These are phyloP conservation scores for Rhadinocentrus ornatus DNA, from an alignment of 2,797 vertebrate species.

Conservation along the genomic window DNA sequence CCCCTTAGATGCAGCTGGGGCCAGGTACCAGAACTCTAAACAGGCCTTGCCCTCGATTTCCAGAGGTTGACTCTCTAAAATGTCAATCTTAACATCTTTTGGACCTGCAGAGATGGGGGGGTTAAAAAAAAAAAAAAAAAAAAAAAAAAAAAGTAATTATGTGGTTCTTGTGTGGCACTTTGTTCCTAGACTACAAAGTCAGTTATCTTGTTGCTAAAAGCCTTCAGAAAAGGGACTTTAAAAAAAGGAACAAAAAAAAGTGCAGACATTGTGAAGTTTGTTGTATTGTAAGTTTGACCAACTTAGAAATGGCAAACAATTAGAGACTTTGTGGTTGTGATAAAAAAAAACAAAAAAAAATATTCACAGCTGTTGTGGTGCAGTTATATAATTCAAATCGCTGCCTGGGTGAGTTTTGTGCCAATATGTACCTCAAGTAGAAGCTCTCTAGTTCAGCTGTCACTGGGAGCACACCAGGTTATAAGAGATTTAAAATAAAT, in stretches of 20 bases:
- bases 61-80: conserved; percentile 78
- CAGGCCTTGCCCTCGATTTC: conserved; percentile 77
- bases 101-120: no score
- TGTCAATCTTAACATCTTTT: conserved; percentile 65
- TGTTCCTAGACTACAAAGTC: background rate
- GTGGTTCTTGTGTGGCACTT: background rate
- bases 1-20: conserved; percentile 68
- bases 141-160: background rate
- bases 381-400: no score
- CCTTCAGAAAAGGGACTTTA: no score
- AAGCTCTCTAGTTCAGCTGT: conserved; percentile 29
- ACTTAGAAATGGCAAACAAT: no score
- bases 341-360: no score
- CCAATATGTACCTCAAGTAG: conserved; percentile 41
- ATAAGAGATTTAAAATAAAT: conserved; percentile 46
- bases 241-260: no score
- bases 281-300: no score
- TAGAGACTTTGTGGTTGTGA: no score
- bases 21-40: conserved; percentile 89
- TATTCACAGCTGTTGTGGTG: no score
- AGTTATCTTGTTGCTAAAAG: background rate
- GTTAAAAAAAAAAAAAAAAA: background rate
- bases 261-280: no score
- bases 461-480: conserved; percentile 36
- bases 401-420: conserved; percentile 4